Percentiles rank a stretch among this genome's conserved stretches.
Evolutionary conservation across 1,140 invertebrate genomes (phyloP).

Genomic region (Aphidius gifuensis): DNA sequence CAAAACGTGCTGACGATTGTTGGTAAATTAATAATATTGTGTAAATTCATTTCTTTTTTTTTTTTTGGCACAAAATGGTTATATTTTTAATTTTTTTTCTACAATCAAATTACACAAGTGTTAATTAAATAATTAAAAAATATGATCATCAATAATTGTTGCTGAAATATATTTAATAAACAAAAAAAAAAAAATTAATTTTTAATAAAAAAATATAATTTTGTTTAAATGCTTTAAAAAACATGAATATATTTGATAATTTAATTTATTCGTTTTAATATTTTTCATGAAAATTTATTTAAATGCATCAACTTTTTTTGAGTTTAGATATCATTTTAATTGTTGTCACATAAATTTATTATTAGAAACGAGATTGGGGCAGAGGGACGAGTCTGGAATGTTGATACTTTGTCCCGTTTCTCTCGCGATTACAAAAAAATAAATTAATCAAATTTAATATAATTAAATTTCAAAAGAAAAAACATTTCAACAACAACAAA

Average conservation of each 20-base stretch:
- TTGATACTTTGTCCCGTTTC: conserved; percentile 18
- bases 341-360: neutral
- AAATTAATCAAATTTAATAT: conserved; percentile 5
- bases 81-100: neutral
- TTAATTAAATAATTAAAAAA: neutral
- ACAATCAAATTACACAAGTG: conserved; percentile 6
- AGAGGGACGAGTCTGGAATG: conserved; percentile 20
- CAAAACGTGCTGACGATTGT: conserved; percentile 41
- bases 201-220: neutral
- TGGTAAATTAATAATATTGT: neutral
- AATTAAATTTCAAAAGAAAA: neutral
- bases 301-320: conserved; percentile 5
- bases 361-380: neutral
- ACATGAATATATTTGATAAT: too few species aligned
- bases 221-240: too few species aligned
- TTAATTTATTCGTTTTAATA: neutral
- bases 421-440: conserved; percentile 4
- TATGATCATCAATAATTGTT: neutral
- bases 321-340: too few species aligned
- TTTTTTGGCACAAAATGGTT: conserved; percentile 36
- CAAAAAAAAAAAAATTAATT: neutral
- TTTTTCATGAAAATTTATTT: neutral
- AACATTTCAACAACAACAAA: neutral
- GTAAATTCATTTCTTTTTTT: conserved; percentile 27
- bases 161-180: neutral